Percentiles rank a stretch among this genome's conserved stretches.
These are phyloP conservation scores for Tokudaia tokunoshimensis DNA, from an alignment of 2,797 vertebrate species.

Conservation along the genomic window DNA sequence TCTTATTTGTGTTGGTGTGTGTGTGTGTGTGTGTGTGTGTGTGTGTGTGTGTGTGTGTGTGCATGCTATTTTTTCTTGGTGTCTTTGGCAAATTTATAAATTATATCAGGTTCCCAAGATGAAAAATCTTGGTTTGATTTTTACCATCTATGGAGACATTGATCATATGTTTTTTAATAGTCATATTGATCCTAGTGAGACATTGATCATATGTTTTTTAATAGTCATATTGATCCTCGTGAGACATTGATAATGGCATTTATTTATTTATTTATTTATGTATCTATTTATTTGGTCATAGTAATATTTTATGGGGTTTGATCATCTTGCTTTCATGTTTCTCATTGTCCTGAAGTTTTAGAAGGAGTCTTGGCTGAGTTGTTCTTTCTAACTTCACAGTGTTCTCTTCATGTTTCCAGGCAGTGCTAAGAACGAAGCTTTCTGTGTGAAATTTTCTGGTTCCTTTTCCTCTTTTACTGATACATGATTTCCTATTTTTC, in stretches of 20 bases:
- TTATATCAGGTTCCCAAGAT: not conserved
- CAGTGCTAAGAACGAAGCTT: not conserved
- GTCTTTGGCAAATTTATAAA: slow-evolving; percentile 20
- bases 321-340: not conserved
- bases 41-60: not conserved
- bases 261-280: not conserved
- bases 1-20: not conserved
- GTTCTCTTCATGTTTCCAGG: not conserved
- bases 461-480: not conserved
- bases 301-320: not conserved
- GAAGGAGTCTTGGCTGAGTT: not conserved
- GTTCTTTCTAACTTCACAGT: slow-evolving; percentile 4
- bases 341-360: slow-evolving; percentile 5
- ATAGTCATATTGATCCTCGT: not conserved
- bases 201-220: not conserved
- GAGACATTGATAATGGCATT: not conserved
- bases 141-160: not conserved
- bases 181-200: not conserved
- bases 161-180: not conserved
- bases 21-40: not conserved
- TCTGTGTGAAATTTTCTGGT: not conserved
- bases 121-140: not conserved
- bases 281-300: not conserved
- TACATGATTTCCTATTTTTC: not conserved
- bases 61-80: not conserved